Evolutionary conservation across 2,888 invertebrate genomes (phyloP).

Genomic region (Netelia virgata): DNA sequence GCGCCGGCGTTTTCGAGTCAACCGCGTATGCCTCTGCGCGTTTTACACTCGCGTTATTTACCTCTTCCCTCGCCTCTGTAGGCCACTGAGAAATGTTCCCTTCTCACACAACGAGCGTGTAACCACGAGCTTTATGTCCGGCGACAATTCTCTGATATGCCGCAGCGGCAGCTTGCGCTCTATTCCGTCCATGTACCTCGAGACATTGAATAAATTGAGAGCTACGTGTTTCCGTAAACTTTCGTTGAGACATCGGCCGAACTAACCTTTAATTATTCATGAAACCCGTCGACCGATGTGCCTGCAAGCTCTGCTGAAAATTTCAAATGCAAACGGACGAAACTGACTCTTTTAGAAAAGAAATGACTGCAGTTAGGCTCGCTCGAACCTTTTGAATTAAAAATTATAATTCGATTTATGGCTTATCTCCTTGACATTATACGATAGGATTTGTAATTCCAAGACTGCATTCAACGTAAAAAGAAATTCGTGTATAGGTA

Average conservation of each 20-base stretch:
- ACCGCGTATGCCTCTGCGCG: conserved; percentile 17
- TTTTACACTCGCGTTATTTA: background rate
- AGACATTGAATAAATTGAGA: background rate
- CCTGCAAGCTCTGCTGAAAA: background rate
- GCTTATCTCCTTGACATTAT: too few species aligned
- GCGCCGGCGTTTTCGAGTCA: conserved; percentile 49
- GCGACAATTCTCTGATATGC: conserved; percentile 29
- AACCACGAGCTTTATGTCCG: conserved; percentile 9
- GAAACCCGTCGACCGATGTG: too few species aligned
- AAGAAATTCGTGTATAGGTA: background rate
- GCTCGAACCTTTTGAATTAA: too few species aligned
- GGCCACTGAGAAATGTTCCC: background rate
- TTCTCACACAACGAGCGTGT: background rate
- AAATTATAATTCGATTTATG: too few species aligned
- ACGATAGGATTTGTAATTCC: too few species aligned
- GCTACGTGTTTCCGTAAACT: background rate
- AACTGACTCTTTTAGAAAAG: too few species aligned
- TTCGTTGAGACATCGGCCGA: background rate
- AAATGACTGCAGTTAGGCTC: too few species aligned
- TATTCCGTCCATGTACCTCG: conserved; percentile 22
- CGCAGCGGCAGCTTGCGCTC: conserved; percentile 29
- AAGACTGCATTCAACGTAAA: conserved; percentile 7
- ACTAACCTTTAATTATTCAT: background rate
- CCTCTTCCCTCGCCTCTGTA: background rate
- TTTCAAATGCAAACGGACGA: background rate